Evolutionary conservation across 2,888 invertebrate genomes (phyloP).

Genomic region (Drosophila nr. perissopoda): DNA sequence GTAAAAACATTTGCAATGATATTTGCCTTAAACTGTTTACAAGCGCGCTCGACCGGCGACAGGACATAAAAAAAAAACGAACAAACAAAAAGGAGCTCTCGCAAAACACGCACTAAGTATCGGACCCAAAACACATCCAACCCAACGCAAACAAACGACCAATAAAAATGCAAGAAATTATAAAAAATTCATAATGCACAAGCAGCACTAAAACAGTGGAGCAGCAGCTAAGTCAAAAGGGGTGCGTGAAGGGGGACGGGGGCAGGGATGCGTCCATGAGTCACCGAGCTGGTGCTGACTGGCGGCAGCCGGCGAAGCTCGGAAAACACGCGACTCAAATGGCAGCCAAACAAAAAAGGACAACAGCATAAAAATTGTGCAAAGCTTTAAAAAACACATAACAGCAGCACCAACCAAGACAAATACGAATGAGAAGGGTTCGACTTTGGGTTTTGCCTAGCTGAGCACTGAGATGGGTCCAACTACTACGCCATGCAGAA

Average conservation of each 20-base stretch:
- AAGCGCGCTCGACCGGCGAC: slow-evolving; percentile 50
- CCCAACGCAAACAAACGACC: slow-evolving; percentile 42
- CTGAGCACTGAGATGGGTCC: slow-evolving; percentile 10
- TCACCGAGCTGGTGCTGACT: slow-evolving; percentile 50
- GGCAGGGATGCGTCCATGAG: slow-evolving; percentile 53
- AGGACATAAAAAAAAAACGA: slow-evolving; percentile 37
- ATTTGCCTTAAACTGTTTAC: slow-evolving; percentile 67
- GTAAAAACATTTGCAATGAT: slow-evolving; percentile 70
- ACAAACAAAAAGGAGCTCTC: slow-evolving; percentile 18
- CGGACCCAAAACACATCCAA: slow-evolving; percentile 10
- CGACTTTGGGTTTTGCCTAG: not conserved
- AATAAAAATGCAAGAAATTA: slow-evolving; percentile 70
- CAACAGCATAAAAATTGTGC: slow-evolving; percentile 40
- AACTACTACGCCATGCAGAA: not conserved
- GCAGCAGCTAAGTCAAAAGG: not conserved
- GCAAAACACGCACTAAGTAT: slow-evolving; percentile 32
- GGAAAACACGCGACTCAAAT: slow-evolving; percentile 58
- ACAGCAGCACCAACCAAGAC: slow-evolving; percentile 24
- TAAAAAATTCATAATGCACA: slow-evolving; percentile 76
- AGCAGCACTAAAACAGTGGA: slow-evolving; percentile 55
- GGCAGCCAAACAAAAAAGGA: slow-evolving; percentile 37
- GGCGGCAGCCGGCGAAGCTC: slow-evolving; percentile 31
- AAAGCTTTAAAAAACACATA: slow-evolving; percentile 25
- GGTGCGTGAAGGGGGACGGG: slow-evolving; percentile 1
- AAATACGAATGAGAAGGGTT: slow-evolving; percentile 23